Base-by-base conservation (phyloP, 2,797 vertebrate species). In the Pipistrellus nathusii region DNA sequence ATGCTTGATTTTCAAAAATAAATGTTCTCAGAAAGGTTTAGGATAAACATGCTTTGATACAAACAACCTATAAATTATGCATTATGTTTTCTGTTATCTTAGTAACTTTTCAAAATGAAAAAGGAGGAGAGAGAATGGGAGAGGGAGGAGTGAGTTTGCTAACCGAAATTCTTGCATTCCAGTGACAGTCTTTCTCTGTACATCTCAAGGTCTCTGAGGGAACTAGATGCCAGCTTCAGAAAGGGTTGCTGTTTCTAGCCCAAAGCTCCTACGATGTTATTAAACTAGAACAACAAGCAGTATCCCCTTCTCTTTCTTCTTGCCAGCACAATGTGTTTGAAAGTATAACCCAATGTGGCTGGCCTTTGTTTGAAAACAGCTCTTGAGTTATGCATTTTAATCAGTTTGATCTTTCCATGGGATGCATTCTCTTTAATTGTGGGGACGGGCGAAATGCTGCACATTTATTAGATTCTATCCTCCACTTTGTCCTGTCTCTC, bases 351-450 rank as follows among this genome's bases (percentile, higher is more conserved):
- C 92, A 81, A 6, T 3, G n/a, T 57, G 55, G 21, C 51, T 48
- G 32, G 41, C 25, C 66, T 90, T 59, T 92, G 57, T 62, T 73
- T 92, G 68, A 62, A 95, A 94, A 69, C 35, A 53, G 53, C 81
- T 94, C 81, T 69, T 21, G 14, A 32, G 11, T 35, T 91, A 57
- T 3, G 5, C 12, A 35, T 71, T 83, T 91, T 30, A 57, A 93
- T 53, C 23, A 17, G 11, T 88, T 41, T 51, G n/a, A 72, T 48
- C 75, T 53, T 85, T 41, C 32, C 13, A 6, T 92, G 90, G 68
- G 44, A 64, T 51, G 17, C 51, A 27, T 78, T 85, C 17, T 78
- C 20, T 57, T 66, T 81, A 51, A 10, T 25, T 83, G 23, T 53
- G 30, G 6, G 64, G 17, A 15, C 2, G 7, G 23, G 21, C 11